phyloP scores from a whole-genome alignment of 2,113 vertebrate species.

The Fukomys damarensis region DNA sequence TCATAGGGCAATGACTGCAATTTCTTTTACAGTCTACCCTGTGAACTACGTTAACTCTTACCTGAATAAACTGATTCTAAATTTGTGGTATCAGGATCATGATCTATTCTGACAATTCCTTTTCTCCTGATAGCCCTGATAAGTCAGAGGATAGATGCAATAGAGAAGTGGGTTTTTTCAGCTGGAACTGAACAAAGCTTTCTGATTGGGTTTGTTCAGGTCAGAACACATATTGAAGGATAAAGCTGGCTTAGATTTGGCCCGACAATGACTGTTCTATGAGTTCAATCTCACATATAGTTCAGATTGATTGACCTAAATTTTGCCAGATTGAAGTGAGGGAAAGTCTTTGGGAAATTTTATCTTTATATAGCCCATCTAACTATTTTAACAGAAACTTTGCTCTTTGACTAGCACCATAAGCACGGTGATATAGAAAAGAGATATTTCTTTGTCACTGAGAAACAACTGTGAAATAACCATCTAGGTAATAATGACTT shows the following conservation, averaged over 20 bases:
- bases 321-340: conserved; percentile 49
- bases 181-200: conserved; percentile 28
- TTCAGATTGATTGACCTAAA: conserved; percentile 53
- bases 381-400: conserved; percentile 25
- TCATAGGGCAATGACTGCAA: conserved; percentile 59
- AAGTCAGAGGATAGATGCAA: conserved; percentile 30
- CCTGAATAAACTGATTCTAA: conserved; percentile 69
- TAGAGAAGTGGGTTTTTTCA: conserved; percentile 24
- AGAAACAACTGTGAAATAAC: not conserved
- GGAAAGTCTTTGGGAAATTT: conserved; percentile 3
- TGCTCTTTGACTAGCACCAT: not conserved
- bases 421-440: not conserved
- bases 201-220: conserved; percentile 63
- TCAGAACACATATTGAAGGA: conserved; percentile 48
- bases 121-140: conserved; percentile 29
- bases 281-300: not conserved
- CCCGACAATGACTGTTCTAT: conserved; percentile 31
- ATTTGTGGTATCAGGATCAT: conserved; percentile 34
- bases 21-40: conserved; percentile 55
- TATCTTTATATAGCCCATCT: not conserved
- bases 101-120: conserved; percentile 63
- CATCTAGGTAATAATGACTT: not conserved
- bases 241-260: conserved; percentile 16
- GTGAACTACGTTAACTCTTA: conserved; percentile 59
- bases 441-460: not conserved